Base-by-base conservation (phyloP, 1,140 invertebrate genomes). In the Neodiprion lecontei region DNA sequence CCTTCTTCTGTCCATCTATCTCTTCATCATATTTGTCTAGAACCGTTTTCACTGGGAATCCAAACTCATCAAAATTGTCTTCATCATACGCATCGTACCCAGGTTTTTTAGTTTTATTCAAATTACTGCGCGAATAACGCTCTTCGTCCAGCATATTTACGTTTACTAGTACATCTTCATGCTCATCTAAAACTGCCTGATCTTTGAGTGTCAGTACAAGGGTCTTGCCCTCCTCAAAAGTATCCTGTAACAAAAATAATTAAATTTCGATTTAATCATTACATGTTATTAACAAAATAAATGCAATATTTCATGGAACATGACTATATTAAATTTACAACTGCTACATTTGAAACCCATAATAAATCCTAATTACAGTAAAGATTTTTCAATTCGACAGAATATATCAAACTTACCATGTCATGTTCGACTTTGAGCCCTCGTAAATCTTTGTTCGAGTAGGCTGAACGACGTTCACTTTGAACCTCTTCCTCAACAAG, bases 21-120 rank as follows among this genome's bases (percentile, higher is more conserved):
- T 99, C 97, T 84, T 99, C 97, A 88, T 99, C 97, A 87, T 99
- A 99, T 89, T 99, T 99, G 75, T 93, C 89, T 9, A 99, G 90
- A 84, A 82, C 91, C 83, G 88, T 93, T 90, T 84, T 93, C 80
- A 87, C 91, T 78, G 93, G 89, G 83, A 94, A 91, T 72, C 96
- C 96, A 84, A 92, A 92, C 80, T 96, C 93, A 88, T 97, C 96
- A 72, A 92, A 92, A 81, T 97, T 94, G 79, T 95, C 92, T 75
- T 98, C 96, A 85, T 98, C 96, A 83, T 96, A 98, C 3, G 95
- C 95, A 83, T 94, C 93, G 80, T 94, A 97, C 49, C 91, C 91
- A 67, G 90, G 92, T 86, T 95, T 96, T 78, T 95, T 94, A 81
- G 96, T 96, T 81, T 94, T 96, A 81, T 95, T 93, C 76, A 95